Evolutionary conservation across 2,113 vertebrate genomes (phyloP).

Genomic region (Platichthys stellatus): DNA sequence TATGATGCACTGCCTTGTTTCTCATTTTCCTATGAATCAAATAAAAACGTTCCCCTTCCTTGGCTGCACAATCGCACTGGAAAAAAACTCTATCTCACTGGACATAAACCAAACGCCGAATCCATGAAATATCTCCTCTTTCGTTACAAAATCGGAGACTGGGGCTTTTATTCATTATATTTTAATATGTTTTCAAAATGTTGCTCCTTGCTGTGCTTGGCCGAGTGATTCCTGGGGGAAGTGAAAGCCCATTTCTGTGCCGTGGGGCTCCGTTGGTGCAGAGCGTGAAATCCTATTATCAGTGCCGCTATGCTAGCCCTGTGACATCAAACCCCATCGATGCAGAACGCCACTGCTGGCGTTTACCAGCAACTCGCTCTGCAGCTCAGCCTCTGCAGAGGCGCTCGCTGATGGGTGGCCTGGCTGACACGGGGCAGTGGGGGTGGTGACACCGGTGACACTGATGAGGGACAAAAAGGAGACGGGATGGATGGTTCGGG

Average conservation of each 20-base stretch:
- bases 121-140: conserved; percentile 42
- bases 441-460: conserved; percentile 45
- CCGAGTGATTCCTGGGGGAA: conserved; percentile 71
- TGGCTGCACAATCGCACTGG: conserved; percentile 29
- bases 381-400: conserved; percentile 47
- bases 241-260: conserved; percentile 74
- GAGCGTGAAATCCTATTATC: conserved; percentile 83
- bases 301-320: conserved; percentile 66
- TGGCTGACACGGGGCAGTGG: conserved; percentile 48
- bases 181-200: conserved; percentile 77
- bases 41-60: conserved; percentile 25
- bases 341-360: conserved; percentile 65
- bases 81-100: conserved; percentile 35
- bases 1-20: conserved; percentile 74
- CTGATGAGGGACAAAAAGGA: conserved; percentile 40
- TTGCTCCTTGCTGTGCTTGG: conserved; percentile 63
- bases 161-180: conserved; percentile 65
- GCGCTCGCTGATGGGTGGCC: conserved; percentile 62
- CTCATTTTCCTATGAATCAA: conserved; percentile 37
- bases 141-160: conserved; percentile 30
- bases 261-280: conserved; percentile 63
- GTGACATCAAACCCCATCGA: conserved; percentile 74
- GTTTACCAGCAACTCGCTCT: conserved; percentile 58
- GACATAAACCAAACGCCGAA: conserved; percentile 38
- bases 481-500: neutral